Evolutionary conservation across 53 echinoderm and acorn worm species (phyloP), one percentile per base, ranked within the genome.

Genomic region (Henricia sp.): DNA sequence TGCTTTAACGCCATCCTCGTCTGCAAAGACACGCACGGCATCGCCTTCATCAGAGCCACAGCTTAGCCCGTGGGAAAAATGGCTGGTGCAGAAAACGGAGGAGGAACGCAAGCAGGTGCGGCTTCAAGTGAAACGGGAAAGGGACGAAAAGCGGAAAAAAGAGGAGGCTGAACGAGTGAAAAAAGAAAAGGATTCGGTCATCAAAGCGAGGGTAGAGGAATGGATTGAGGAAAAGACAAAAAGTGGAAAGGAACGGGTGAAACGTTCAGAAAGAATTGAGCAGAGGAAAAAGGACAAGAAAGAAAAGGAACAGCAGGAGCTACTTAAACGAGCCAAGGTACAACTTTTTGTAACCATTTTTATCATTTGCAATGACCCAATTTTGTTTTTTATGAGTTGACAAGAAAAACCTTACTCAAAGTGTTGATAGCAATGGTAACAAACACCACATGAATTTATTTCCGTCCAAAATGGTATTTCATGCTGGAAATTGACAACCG

Each of bases 11-110:
- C 42, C 84, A 26, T 70, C 69, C 37, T 84, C 72, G 40, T 84
- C 84, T 5, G 21, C 86, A 74, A 59, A 36, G 28, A 74, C 74
- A 1, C 39, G 33, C 44, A 73, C 80, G 19, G 34, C 46, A 19
- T 59, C 77, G 6, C 80, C 50, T 64, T 54, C n/a, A n/a, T 42
- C 46, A 3, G 68, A 70, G 68, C 70, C 69, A 10, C 54, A 54
- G 29, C 85, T 91, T 30, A 82, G 71, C 40, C 84, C 87, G 12
- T 93, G 90, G 90, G 91, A 94, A 67, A 72, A 89, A 71, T 91
- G 91, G 94, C 71, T 91, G 70, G 72, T 91, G 30, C 71, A 71
- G 50, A 91, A 94, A 66, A 56, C 85, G 9, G 83, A 94, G 48
- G 74, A 82, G 64, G 94, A 94, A 70, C 27, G 91, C 2, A 65